Base-by-base conservation (phyloP, 1,140 invertebrate genomes). In the Meteorus sp. region DNA sequence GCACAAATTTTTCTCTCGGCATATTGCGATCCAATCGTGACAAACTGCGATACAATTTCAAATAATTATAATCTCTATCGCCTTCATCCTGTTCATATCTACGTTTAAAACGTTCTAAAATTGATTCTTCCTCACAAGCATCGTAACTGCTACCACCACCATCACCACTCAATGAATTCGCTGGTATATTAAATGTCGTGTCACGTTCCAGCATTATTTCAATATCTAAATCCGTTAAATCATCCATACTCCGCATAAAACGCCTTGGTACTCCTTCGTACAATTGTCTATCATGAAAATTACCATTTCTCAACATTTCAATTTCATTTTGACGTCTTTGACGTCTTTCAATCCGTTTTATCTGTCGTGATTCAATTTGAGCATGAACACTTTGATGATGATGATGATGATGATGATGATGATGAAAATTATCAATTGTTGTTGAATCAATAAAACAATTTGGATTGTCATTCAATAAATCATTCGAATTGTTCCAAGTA, bases 201-300 rank as follows among this genome's bases (percentile, higher is more conserved):
- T 69, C 59, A 0, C 73, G 45, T 2, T 69, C 70, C 4, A 72
- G 41, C 5, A 72, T 72, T 2, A 66, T 66, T 11, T 77, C 75
- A 27, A 76, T 64, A 20, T 77, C 74, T 5, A 77, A 59, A 45
- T 76, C 71, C 5, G 73, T 78, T 9, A 78, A 63, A 55, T 80
- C 74, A 48, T 73, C 69, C 13, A 78, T 48, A 48, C 76, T 78
- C 54, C 68, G 74, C n/a, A n/a, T n/a, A n/a, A n/a, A n/a, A n/a
- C n/a, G n/a, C n/a, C n/a, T n/a, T n/a, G n/a, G n/a, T n/a, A n/a
- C n/a, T n/a, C n/a, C n/a, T n/a, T n/a, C n/a, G n/a, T n/a, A n/a
- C n/a, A n/a, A n/a, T n/a, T n/a, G n/a, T n/a, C n/a, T n/a, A n/a
- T n/a, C n/a, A n/a, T n/a, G n/a, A n/a, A n/a, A n/a, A n/a, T n/a